Evolutionary conservation across 2,888 invertebrate species (phyloP).

Genomic region (Ormyrus rosae): DNA sequence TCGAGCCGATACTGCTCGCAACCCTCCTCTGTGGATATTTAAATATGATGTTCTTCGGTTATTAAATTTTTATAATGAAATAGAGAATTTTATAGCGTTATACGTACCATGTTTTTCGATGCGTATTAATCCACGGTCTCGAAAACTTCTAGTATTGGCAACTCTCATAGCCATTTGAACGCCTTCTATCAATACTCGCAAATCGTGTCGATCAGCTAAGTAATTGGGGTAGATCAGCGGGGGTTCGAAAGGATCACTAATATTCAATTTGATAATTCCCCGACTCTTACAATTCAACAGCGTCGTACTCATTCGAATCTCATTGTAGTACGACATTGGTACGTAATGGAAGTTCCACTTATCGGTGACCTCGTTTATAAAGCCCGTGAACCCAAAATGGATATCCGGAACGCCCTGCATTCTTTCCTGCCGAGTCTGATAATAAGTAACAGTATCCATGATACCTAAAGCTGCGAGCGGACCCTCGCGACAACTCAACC

Average conservation of each 20-base stretch:
- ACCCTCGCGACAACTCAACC: constrained; percentile 38
- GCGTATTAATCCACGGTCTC: not conserved
- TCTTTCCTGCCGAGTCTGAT: constrained; percentile 10
- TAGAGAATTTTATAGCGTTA: too few relatives aligned
- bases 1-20: not conserved
- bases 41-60: not conserved
- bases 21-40: not conserved
- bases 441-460: not conserved
- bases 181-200: constrained; percentile 6
- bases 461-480: not conserved
- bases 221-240: constrained; percentile 86
- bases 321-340: constrained; percentile 76
- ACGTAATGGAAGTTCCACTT: constrained; percentile 77
- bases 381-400: constrained; percentile 75
- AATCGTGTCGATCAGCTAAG: constrained; percentile 80
- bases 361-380: constrained; percentile 73
- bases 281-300: constrained; percentile 80
- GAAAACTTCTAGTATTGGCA: not conserved
- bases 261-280: too few relatives aligned
- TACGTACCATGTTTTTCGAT: too few relatives aligned
- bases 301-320: constrained; percentile 80
- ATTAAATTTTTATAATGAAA: not conserved
- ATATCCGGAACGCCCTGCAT: constrained; percentile 79
- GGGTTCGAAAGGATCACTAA: constrained; percentile 61
- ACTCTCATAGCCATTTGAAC: constrained; percentile 10